These are phyloP conservation scores for Mimas tiliae DNA, from an alignment of 2,888 invertebrate genomes.

Conservation along the genomic window DNA sequence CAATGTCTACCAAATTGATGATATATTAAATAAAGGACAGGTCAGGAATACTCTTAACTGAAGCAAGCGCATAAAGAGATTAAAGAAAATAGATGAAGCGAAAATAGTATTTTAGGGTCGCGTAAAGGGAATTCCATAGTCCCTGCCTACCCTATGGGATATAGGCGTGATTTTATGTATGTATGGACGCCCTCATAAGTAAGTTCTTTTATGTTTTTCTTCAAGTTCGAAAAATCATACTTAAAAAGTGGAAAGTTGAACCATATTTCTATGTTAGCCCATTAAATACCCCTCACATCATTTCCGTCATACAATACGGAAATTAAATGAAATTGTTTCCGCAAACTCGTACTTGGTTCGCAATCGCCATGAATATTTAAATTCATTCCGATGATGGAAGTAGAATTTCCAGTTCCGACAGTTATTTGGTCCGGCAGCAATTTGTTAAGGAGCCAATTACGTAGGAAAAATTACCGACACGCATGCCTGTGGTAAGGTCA, in stretches of 20 bases:
- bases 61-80: too few species aligned
- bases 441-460: conserved; percentile 66
- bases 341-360: background rate
- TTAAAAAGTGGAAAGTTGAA: background rate
- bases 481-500: conserved; percentile 41
- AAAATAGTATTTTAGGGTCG: too few species aligned
- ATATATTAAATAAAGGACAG: too few species aligned
- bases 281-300: conserved; percentile 1
- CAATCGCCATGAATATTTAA: conserved; percentile 14
- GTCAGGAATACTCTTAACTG: too few species aligned
- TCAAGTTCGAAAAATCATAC: too few species aligned
- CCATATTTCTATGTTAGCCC: background rate
- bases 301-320: background rate
- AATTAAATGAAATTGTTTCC: conserved; percentile 12
- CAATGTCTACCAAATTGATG: too few species aligned
- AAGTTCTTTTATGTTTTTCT: too few species aligned
- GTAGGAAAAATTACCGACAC: conserved; percentile 57
- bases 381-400: conserved; percentile 25
- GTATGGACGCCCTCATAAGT: too few species aligned
- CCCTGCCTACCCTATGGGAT: too few species aligned
- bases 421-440: conserved; percentile 51
- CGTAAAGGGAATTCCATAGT: too few species aligned
- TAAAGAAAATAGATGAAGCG: too few species aligned
- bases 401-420: conserved; percentile 25
- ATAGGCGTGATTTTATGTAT: too few species aligned